Conservation (phyloP, 2,888 invertebrate species). For the Trichopria drosophilae region DNA sequence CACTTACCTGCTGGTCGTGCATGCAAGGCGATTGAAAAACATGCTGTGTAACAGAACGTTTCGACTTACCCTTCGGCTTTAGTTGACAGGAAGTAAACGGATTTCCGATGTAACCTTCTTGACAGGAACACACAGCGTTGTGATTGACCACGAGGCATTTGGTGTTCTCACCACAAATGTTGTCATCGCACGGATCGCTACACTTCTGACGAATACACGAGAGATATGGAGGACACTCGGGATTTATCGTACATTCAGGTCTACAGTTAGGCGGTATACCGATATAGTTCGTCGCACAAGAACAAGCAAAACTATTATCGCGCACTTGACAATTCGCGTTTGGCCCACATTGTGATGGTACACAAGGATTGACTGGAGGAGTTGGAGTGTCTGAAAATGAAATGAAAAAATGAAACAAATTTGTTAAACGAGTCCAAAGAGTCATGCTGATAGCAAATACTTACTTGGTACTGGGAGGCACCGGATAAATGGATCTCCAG, state of each 20-base stretch:
- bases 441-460: not conserved
- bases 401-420: conserved; percentile 4
- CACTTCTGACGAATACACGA: conserved; percentile 67
- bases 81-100: conserved; percentile 61
- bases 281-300: conserved; percentile 63
- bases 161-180: conserved; percentile 63
- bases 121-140: conserved; percentile 64
- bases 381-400: conserved; percentile 29
- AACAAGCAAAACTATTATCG: conserved; percentile 63
- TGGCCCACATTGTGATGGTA: conserved; percentile 63
- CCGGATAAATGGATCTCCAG: conserved; percentile 76
- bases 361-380: conserved; percentile 59
- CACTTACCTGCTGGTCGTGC: conserved; percentile 34
- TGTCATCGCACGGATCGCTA: conserved; percentile 64
- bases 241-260: conserved; percentile 65
- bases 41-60: not conserved
- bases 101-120: conserved; percentile 61
- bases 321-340: conserved; percentile 63
- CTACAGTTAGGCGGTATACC: conserved; percentile 65
- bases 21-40: conserved; percentile 20
- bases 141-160: conserved; percentile 65
- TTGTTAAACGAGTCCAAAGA: not conserved
- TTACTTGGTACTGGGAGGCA: conserved; percentile 64
- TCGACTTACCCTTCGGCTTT: conserved; percentile 47
- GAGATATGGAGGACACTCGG: conserved; percentile 62